Evolutionary conservation across 2,113 vertebrate species (phyloP), one percentile per base, ranked within the genome.

Genomic region (Oenanthe oenanthe): DNA sequence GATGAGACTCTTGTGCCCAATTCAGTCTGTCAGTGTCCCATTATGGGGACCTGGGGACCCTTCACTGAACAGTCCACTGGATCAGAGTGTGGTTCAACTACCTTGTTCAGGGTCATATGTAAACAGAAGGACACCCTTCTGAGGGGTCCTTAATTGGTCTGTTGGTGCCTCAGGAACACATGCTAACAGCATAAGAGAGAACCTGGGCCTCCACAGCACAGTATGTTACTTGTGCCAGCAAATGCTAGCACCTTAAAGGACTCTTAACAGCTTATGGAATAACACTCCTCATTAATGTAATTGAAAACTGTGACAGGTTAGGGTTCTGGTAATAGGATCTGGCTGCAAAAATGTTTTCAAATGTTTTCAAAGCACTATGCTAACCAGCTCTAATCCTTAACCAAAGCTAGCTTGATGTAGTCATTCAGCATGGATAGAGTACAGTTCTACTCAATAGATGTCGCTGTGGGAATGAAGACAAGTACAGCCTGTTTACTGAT

Each of bases 11-110:
- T 34, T 16, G 13, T 82, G 17, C 29, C 20, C 4, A 12, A 0
- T 60, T 58, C 24, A 47, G 20, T 61, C 40, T 60, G 7, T 89
- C 45, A 60, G 13, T 31, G 20, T 67, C n/a, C 62, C 7, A 1
- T 40, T 60, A 10, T 22, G n/a, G 32, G 7, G 7, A 53, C 18
- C 32, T 1, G 2, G 12, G 15, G 6, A 26, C n/a, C 5, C 28
- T 67, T 47, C 34, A 47, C 28, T 31, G 38, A n/a, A 10, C 16
- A 67, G n/a, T 61, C 11, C 29, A 2, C 9, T 29, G n/a, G 24
- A 26, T 75, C 17, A 12, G 53, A 67, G 40, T 9, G 5, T 54
- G n/a, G n/a, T 40, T 75, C 54, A 40, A 0, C 24, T 21, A 13
- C 26, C 40, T 53, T 47, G 24, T 47, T 68, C 29, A 61, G 40